These are phyloP conservation scores for Matsumyia berberina DNA, from an alignment of 2,888 invertebrate genomes.

Conservation along the genomic window DNA sequence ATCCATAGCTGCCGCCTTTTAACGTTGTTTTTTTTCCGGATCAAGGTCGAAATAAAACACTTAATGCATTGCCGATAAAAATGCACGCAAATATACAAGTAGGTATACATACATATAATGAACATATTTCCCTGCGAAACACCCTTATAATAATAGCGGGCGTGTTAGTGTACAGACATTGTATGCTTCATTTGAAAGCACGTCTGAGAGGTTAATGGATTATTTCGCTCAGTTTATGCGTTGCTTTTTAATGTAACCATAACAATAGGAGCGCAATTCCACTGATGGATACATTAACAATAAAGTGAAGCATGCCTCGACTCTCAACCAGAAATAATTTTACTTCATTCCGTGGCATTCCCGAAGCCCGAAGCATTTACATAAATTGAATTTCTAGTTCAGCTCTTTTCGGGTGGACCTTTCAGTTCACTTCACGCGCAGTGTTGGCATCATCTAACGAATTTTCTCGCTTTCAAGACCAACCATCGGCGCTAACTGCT, in stretches of 20 bases:
- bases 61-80: conserved; percentile 38
- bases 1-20: background rate
- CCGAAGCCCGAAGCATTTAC: conserved; percentile 20
- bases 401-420: background rate
- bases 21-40: background rate
- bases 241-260: conserved; percentile 57
- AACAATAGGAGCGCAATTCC: conserved; percentile 57
- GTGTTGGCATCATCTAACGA: conserved; percentile 14
- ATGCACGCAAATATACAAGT: conserved; percentile 9
- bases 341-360: background rate
- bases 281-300: conserved; percentile 67
- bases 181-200: conserved; percentile 40
- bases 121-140: conserved; percentile 7
- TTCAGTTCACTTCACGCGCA: background rate
- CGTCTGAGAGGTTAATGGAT: conserved; percentile 75
- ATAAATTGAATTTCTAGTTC: conserved; percentile 45
- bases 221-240: conserved; percentile 64
- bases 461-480: conserved; percentile 44
- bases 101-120: no score
- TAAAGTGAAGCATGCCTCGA: conserved; percentile 48
- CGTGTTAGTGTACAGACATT: conserved; percentile 17
- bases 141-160: conserved; percentile 12
- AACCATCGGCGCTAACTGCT: conserved; percentile 46
- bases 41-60: conserved; percentile 41
- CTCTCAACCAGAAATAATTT: conserved; percentile 39